These are phyloP conservation scores for Drosophila nigritarsus DNA, from an alignment of 2,888 invertebrate genomes.

Conservation along the genomic window DNA sequence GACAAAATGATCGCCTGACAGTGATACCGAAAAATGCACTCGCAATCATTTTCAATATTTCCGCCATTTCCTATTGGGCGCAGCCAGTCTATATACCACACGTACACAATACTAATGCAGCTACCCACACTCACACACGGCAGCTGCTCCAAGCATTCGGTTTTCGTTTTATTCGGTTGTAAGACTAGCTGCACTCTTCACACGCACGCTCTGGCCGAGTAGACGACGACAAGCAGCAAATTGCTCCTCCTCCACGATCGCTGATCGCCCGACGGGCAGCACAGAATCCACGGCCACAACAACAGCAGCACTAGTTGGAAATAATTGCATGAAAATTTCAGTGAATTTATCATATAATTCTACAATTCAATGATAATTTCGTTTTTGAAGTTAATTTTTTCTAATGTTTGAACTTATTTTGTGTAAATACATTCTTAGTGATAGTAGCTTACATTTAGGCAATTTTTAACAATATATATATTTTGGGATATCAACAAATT, in stretches of 20 bases:
- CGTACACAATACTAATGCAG: conserved; percentile 30
- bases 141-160: conserved; percentile 45
- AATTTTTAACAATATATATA: not conserved
- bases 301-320: conserved; percentile 39
- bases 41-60: conserved; percentile 57
- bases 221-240: conserved; percentile 6
- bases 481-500: not conserved
- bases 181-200: conserved; percentile 56
- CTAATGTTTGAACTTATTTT: not conserved
- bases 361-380: too few relatives aligned
- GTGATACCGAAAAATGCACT: conserved; percentile 60
- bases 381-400: not conserved
- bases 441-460: accelerated
- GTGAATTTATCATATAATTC: conserved; percentile 5
- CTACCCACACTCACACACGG: conserved; percentile 21
- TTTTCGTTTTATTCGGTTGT: conserved; percentile 11
- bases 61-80: conserved; percentile 79
- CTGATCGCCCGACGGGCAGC: conserved; percentile 38
- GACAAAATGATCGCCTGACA: conserved; percentile 44
- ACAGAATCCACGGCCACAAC: conserved; percentile 38
- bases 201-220: conserved; percentile 26
- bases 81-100: conserved; percentile 49
- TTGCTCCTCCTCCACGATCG: conserved; percentile 65
- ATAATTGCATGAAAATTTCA: conserved; percentile 9
- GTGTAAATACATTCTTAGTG: not conserved